Conservation (phyloP, 2,113 vertebrate species). For the Neolamprologus ventralis region DNA sequence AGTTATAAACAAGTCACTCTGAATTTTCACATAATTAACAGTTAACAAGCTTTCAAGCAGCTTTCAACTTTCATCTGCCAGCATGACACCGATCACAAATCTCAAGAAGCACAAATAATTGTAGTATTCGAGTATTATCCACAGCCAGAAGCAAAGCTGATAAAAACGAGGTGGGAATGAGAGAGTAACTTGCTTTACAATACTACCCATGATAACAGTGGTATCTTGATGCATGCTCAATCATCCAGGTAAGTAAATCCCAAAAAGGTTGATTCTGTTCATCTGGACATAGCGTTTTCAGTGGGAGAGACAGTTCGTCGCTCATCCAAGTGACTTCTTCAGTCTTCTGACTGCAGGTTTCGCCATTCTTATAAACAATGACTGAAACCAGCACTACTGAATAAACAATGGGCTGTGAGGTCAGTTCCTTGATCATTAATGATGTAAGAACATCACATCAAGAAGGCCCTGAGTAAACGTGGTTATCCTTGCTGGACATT, state of each 20-base stretch:
- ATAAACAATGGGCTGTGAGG: neutral
- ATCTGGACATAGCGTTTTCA: neutral
- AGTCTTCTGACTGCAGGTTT: neutral
- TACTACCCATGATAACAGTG: neutral
- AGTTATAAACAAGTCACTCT: neutral
- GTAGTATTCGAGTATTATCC: neutral
- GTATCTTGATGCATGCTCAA: neutral
- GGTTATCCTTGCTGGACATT: neutral
- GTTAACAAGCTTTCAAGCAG: neutral
- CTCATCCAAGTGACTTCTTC: neutral
- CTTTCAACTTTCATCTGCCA: neutral
- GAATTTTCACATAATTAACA: neutral
- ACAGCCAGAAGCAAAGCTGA: neutral
- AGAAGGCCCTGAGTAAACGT: neutral
- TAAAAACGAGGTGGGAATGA: neutral
- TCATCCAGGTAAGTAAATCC: neutral
- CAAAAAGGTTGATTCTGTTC: neutral
- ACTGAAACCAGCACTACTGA: neutral
- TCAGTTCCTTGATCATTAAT: neutral
- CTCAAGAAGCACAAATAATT: neutral
- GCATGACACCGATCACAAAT: neutral
- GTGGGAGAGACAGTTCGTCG: neutral
- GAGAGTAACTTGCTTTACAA: neutral
- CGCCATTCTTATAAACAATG: neutral
- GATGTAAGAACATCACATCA: neutral